Conservation (phyloP, 2,888 invertebrate species). For the Tetheella fluctuosa region DNA sequence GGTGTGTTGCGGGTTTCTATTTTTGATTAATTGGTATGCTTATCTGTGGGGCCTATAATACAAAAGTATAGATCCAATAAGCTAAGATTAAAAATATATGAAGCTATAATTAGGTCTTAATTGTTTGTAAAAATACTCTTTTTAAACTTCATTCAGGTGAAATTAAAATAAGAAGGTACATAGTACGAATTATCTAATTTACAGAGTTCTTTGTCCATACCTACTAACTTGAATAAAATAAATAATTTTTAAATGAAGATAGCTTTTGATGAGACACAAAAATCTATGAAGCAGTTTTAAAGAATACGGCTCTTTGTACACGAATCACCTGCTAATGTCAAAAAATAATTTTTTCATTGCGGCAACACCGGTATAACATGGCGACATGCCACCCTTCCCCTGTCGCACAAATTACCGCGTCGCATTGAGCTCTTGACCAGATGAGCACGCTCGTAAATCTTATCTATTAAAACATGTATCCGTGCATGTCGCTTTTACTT, state of each 20-base stretch:
- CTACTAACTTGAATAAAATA: too few relatives aligned
- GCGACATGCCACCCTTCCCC: constrained; percentile 34
- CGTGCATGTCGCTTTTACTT: constrained; percentile 20
- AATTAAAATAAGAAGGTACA: too few relatives aligned
- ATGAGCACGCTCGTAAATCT: constrained; percentile 73
- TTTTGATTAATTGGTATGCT: constrained; percentile 52
- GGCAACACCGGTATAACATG: constrained; percentile 28
- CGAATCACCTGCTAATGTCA: constrained; percentile 24
- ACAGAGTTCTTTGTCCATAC: too few relatives aligned
- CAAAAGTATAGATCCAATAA: not conserved
- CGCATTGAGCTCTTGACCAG: constrained; percentile 65
- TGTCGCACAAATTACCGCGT: constrained; percentile 63
- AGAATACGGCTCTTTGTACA: not conserved
- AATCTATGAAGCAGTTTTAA: too few relatives aligned
- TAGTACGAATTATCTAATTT: too few relatives aligned
- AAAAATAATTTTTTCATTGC: constrained; percentile 22
- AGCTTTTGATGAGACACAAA: too few relatives aligned
- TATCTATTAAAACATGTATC: constrained; percentile 66
- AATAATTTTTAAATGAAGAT: too few relatives aligned
- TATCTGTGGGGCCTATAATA: constrained; percentile 3
- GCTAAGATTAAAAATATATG: not conserved
- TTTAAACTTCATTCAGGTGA: too few relatives aligned
- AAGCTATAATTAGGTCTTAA: too few relatives aligned
- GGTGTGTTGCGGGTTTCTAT: constrained; percentile 31
- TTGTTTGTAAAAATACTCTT: too few relatives aligned